Conservation (phyloP, 1,140 invertebrate species). For the Danaus plexippus region DNA sequence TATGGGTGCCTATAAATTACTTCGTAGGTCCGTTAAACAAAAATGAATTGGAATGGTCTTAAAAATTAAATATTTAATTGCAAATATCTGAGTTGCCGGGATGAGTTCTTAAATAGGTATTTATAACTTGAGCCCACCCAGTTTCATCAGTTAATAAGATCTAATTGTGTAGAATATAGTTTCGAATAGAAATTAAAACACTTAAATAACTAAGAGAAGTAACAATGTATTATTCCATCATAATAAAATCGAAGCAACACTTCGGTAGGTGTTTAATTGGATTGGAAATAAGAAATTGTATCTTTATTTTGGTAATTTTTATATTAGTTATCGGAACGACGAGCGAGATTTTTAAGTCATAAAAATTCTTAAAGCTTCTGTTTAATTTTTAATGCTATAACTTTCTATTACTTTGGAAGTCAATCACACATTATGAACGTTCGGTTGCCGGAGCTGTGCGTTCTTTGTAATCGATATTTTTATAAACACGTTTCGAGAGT, state of each 20-base stretch:
- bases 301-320: too few relatives aligned
- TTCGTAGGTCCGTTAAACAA: conserved; percentile 28
- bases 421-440: too few relatives aligned
- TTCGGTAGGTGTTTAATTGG: too few relatives aligned
- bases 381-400: too few relatives aligned
- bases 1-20: conserved; percentile 59
- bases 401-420: too few relatives aligned
- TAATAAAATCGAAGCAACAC: too few relatives aligned
- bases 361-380: too few relatives aligned
- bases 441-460: conserved; percentile 19
- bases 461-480: conserved; percentile 48
- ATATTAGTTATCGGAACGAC: too few relatives aligned
- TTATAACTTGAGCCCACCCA: conserved; percentile 7
- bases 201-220: neutral
- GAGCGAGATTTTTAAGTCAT: too few relatives aligned
- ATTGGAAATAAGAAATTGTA: too few relatives aligned
- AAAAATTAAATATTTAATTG: conserved; percentile 39
- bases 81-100: conserved; percentile 11
- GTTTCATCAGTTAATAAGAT: neutral
- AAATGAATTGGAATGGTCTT: conserved; percentile 35
- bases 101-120: conserved; percentile 8
- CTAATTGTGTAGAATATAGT: neutral
- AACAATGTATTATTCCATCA: conserved; percentile 1
- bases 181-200: neutral
- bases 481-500: conserved; percentile 39